Conservation (phyloP, 2,888 invertebrate genomes). For the Agrotis ipsilon region DNA sequence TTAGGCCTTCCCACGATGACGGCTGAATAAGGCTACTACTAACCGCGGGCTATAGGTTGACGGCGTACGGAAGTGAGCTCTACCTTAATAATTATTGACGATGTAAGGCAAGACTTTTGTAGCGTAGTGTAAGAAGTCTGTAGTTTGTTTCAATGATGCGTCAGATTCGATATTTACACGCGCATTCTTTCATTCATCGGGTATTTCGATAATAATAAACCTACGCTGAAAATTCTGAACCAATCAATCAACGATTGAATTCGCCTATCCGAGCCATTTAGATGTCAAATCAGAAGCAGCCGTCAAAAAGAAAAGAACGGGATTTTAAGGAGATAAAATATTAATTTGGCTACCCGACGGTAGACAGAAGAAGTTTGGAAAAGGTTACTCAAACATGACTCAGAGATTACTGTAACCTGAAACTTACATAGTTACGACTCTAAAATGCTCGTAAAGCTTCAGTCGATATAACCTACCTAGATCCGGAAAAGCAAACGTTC, state of each 20-base stretch:
- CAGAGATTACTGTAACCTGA: neutral
- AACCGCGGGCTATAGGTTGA: conserved; percentile 51
- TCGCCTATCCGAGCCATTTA: too few species aligned
- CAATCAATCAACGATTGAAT: too few species aligned
- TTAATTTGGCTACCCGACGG: too few species aligned
- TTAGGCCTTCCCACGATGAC: conserved; percentile 53
- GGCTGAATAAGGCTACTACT: conserved; percentile 40
- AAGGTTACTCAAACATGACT: neutral
- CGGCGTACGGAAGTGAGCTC: conserved; percentile 38
- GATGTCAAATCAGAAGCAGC: too few species aligned
- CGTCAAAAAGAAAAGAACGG: too few species aligned
- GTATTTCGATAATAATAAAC: too few species aligned
- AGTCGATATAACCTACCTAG: neutral
- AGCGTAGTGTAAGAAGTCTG: neutral
- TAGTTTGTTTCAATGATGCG: conserved; percentile 1
- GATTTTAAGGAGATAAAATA: too few species aligned
- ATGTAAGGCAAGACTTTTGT: conserved; percentile 17
- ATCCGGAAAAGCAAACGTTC: neutral
- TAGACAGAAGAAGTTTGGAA: too few species aligned
- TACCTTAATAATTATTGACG: conserved; percentile 26
- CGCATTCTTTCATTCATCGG: too few species aligned
- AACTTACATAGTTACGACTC: neutral
- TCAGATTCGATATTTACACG: neutral
- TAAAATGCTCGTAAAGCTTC: neutral
- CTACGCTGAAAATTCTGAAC: too few species aligned